Evolutionary conservation across 2,113 vertebrate genomes (phyloP), one percentile per base, ranked within the genome.

Genomic region (Lucifuga dentata): DNA sequence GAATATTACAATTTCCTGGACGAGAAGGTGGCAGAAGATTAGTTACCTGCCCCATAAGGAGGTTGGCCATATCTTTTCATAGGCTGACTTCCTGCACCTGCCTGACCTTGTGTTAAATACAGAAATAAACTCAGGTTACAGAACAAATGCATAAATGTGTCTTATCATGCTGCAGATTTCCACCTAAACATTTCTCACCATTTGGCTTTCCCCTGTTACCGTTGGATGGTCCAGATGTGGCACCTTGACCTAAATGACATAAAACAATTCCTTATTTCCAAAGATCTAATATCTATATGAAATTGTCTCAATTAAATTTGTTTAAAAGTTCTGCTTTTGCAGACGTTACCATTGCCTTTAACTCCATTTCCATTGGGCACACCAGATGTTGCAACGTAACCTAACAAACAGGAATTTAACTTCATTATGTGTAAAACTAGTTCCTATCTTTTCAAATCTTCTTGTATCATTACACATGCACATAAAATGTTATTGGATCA

Each of bases 1-100:
- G 0, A 23, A 20, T 24, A n/a, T 29, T 36, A 39, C 19, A 2
- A 16, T 19, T 15, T 64, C 12, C 13, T 15, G 5, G 12, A 36
- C 7, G 16, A 49, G 19, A 40, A 73, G 6, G 5, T 11, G 11
- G 6, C 10, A 43, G n/a, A 29, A 21, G 15, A 39, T 17, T 8
- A 38, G 11, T 68, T 61, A 80, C 75, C 82, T 87, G 79, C 62
- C 5, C 89, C 83, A 55, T 75, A 88, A n/a, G 40, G 48, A 20
- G 78, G 80, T 29, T 55, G 67, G 8, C 83, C 84, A 44, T 82
- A 90, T 46, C 75, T 86, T 73, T 90, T 90, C 53, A 84, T 75
- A 15, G 81, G 68, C 61, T 88, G 86, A 35, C 16, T 57, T 17
- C 76, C 81, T 23, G 66, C 58, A 69, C 43, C 60, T 3, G 67